Base-by-base conservation (phyloP, 2,113 vertebrate genomes). In the Strix aluco region DNA sequence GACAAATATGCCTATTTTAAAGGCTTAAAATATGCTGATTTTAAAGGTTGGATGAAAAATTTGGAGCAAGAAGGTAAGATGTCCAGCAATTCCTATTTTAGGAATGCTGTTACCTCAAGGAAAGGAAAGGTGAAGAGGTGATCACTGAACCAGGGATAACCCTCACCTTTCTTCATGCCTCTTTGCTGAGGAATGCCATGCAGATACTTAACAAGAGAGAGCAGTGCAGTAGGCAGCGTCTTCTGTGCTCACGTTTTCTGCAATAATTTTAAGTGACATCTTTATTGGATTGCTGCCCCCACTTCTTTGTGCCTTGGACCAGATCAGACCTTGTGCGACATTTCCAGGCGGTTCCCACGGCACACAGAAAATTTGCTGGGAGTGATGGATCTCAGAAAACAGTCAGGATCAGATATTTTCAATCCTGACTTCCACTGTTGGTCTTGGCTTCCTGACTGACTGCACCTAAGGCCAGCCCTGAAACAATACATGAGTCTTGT, bases 391-490 rank as follows among this genome's bases (percentile, higher is more conserved):
- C 87, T 94, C 52, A n/a, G n/a, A 88, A 85, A 82, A 79, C 54
- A 85, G 80, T 62, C 47, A 61, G 59, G 15, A 95, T 96, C 67
- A 80, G 81, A 83, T 94, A 47, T 96, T 94, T 94, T 91, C 78
- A 47, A 7, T 80, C 63, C 78, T 67, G 42, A 83, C 95, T 97
- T 95, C 94, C 88, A 88, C 30, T 79, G 57, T 47, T 88, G 66
- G 69, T 72, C 66, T 94, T 94, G 70, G 57, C 65, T 97, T 96
- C 94, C 94, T 96, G 92, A 55, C 86, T 91, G 34, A 51, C 91
- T 87, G 86, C 32, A 93, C 58, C 83, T 88, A 95, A 69, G 85
- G 66, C 83, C 89, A 95, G n/a, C 59, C 38, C 59, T 86, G 81
- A 91, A 97, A 97, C 92, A 97, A 94, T 97, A 51, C 78, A 51